Evolutionary conservation across 1,140 invertebrate species (phyloP), one percentile per base, ranked within the genome.

Genomic region (Medauroidea extradentata): DNA sequence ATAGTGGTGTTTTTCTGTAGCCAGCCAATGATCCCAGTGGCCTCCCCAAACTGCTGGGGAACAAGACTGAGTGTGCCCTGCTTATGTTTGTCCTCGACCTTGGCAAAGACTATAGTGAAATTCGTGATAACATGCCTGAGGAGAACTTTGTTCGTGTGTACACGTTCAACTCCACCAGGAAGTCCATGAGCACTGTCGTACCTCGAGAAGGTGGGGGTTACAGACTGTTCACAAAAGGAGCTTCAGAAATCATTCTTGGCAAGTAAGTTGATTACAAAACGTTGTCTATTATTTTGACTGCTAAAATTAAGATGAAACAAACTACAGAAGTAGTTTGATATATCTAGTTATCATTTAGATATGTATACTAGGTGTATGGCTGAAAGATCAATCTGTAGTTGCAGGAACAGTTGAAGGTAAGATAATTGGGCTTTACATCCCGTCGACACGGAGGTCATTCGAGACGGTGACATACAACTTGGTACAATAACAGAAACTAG

Each of bases 111-210:
- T 88, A 87, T 65, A 77, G 85, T 53, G 62, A 68, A 3, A 73
- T 83, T 34, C 73, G 86, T 24, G 76, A 80, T 46, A 69, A 79
- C 56, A 27, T 66, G 14, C 80, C 86, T 27, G 85, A 87, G 67
- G 81, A 85, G 56, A 73, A 64, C 5, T 76, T 87, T 55, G 70
- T 77, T 48, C 81, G 82, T 63, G 85, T 88, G 9, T 88, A 85
- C 69, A 88, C 85, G 2, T 88, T 88, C 72, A 88, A 88, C 70
- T 88, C 86, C 34, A 79, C 80, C 8, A 73, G 85, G 23, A 88
- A 88, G 67, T 86, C 83, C 23, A 88, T 88, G 85, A 82, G 80
- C 57, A 88, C 85, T n/a, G 81, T 88, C 23, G 78, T 88, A 59
- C 66, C 65, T 19, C 68, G 71, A 41, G 69, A 74, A 11, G 66